Evolutionary conservation across 2,797 vertebrate genomes (phyloP).

Genomic region (Thalassophryne amazonica): DNA sequence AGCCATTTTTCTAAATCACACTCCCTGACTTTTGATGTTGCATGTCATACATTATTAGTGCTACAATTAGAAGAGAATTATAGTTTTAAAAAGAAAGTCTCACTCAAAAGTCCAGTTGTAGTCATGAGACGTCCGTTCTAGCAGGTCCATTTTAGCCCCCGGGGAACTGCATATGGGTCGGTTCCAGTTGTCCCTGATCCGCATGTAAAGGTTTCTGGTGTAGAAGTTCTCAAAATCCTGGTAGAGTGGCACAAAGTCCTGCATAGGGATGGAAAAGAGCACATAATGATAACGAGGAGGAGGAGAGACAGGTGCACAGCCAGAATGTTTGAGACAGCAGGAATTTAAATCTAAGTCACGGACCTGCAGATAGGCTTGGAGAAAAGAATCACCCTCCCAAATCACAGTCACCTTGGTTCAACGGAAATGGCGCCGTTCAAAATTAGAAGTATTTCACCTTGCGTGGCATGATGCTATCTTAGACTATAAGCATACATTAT

Average conservation of each 20-base stretch:
- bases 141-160: constrained; percentile 87
- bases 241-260: constrained; percentile 96
- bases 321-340: neutral
- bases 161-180: constrained; percentile 90
- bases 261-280: constrained; percentile 1
- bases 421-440: too few relatives aligned
- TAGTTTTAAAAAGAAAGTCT: constrained; percentile 48
- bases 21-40: too few relatives aligned
- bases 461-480: too few relatives aligned
- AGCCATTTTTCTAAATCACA: too few relatives aligned
- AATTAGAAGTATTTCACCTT: too few relatives aligned
- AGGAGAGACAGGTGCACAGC: neutral
- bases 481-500: too few relatives aligned
- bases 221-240: constrained; percentile 96
- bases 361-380: too few relatives aligned
- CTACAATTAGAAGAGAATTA: too few relatives aligned
- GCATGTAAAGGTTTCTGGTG: constrained; percentile 93
- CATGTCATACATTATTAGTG: too few relatives aligned
- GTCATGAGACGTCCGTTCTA: constrained; percentile 85
- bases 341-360: neutral
- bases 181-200: constrained; percentile 94
- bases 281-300: neutral
- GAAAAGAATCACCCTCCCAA: too few relatives aligned
- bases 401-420: too few relatives aligned
- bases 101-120: constrained; percentile 97